Evolutionary conservation across 2,113 vertebrate genomes (phyloP).

Genomic region (Xenus cinereus): DNA sequence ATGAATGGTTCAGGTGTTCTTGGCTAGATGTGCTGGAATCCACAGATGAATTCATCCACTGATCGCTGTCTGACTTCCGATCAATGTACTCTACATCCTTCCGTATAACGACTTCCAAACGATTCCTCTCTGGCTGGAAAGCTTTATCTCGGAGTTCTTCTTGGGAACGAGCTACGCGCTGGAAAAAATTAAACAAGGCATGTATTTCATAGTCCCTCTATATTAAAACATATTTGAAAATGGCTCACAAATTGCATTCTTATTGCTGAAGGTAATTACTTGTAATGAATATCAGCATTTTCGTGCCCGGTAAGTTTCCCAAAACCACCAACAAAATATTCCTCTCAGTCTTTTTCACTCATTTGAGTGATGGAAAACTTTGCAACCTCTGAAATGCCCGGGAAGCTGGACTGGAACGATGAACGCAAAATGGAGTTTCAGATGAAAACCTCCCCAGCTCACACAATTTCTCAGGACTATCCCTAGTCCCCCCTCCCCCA

Average conservation of each 20-base stretch:
- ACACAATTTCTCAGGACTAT: neutral
- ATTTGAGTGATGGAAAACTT: neutral
- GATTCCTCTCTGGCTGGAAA: constrained; percentile 77
- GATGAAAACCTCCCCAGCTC: neutral
- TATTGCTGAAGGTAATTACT: neutral
- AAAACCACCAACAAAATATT: neutral
- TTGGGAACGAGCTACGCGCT: constrained; percentile 88
- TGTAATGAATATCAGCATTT: neutral
- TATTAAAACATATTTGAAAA: neutral
- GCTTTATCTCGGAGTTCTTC: constrained; percentile 83
- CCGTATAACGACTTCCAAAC: constrained; percentile 81
- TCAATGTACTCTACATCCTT: constrained; percentile 75
- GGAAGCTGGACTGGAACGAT: neutral
- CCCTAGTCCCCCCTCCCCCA: neutral
- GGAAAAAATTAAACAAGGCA: neutral
- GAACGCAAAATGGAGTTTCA: neutral
- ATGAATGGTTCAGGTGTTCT: constrained; percentile 90
- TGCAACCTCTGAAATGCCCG: neutral
- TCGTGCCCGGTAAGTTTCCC: neutral
- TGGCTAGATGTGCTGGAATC: constrained; percentile 95
- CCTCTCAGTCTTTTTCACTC: neutral
- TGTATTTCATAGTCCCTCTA: neutral
- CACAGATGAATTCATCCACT: constrained; percentile 88
- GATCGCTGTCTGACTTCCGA: constrained; percentile 76
- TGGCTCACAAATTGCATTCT: neutral